These are phyloP conservation scores for Phalacrocorax aristotelis DNA, from an alignment of 2,113 vertebrate genomes.

Conservation along the genomic window DNA sequence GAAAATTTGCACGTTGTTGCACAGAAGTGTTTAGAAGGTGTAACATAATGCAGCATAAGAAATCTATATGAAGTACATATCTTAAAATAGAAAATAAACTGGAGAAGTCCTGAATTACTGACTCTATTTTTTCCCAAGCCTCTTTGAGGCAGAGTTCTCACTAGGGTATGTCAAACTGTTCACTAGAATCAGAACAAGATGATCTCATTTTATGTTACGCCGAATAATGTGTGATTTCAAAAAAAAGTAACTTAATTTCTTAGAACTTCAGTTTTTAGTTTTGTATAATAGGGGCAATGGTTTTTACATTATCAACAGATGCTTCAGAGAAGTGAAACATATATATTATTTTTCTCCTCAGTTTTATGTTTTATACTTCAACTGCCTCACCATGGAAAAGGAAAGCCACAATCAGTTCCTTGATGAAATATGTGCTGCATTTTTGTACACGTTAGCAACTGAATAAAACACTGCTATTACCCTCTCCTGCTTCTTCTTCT, in stretches of 20 bases:
- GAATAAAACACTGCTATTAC: not conserved
- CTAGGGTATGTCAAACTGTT: not conserved
- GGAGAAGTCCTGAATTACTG: not conserved
- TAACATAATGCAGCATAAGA: not conserved
- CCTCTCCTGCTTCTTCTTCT: not conserved
- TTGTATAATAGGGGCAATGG: not conserved
- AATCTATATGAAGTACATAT: not conserved
- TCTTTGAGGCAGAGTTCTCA: not conserved
- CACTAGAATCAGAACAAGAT: conserved; percentile 17
- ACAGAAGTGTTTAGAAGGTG: not conserved
- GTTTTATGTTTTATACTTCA: not conserved
- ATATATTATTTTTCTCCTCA: not conserved
- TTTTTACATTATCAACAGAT: not conserved
- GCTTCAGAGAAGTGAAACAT: not conserved
- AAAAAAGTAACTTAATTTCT: conserved; percentile 2
- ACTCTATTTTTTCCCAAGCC: not conserved
- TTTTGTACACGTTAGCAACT: not conserved
- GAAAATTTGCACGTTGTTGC: not conserved
- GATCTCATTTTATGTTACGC: not conserved
- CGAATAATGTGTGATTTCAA: conserved; percentile 1
- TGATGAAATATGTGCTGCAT: not conserved
- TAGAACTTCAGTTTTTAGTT: not conserved
- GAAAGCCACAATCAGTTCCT: not conserved
- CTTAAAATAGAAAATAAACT: not conserved
- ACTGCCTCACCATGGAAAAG: not conserved